Evolutionary conservation across 2,113 vertebrate genomes (phyloP), one percentile per base, ranked within the genome.

Genomic region (Dipodomys ordii): DNA sequence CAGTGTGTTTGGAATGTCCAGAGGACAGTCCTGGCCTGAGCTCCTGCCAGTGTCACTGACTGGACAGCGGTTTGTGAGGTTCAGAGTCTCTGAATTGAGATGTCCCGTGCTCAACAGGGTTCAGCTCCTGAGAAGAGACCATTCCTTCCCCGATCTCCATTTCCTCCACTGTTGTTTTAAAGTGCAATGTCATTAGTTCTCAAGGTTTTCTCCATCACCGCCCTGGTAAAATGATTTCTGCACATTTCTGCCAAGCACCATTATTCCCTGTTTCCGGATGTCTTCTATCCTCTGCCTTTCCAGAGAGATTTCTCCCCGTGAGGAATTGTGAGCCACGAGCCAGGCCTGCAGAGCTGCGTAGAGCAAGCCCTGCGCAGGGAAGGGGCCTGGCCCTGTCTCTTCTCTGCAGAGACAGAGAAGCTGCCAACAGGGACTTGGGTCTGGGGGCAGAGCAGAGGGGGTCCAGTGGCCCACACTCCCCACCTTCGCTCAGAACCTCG

Each of bases 31-130:
- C 67, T 7, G 68, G 76, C 19, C 65, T 46, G 91, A 91, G 46
- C 25, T 94, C 74, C 79, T 65, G 35, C 78, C 22, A 86, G 71
- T 77, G 92, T 83, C 8, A n/a, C 6, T 92, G 65, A 86, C 2
- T 91, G 8, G 72, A 80, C 65, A 35, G 77, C 62, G 27, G 53
- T 32, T 78, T 79, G 68, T 62, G 62, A 87, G 93, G 32, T 28
- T 32, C 87, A 88, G 88, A 60, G 57, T 74, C n/a, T 89, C 86
- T 92, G 82, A 65, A 22, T 13, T 67, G 93, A 30, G 49, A 68
- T 44, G 64, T 39, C 13, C 20, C 3, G 2, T 13, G 53, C 25
- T 22, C 15, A 28, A 23, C 16, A 7, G 25, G 27, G 16, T 1
- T 73, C 25, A 44, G 32, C 25, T 53, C 30, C 23, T 44, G 27